Conservation (phyloP, 1,140 invertebrate genomes). For the Pogonomyrmex californicus region DNA sequence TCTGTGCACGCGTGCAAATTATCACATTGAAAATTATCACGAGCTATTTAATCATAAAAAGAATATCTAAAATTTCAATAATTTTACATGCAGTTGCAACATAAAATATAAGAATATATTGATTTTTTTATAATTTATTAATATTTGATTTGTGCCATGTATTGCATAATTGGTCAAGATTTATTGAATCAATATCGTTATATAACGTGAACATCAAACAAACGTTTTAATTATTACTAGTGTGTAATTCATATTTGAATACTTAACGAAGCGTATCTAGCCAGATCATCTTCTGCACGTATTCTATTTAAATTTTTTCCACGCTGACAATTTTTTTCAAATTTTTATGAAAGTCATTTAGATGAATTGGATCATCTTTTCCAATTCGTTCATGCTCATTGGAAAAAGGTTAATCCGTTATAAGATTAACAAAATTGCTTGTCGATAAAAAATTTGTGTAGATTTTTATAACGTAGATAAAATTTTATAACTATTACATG, state of each 20-base stretch:
- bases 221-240: background rate
- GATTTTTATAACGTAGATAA: slow-evolving; percentile 21
- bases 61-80: slow-evolving; percentile 9
- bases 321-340: slow-evolving; percentile 3
- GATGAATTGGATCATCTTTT: slow-evolving; percentile 36
- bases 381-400: background rate
- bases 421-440: slow-evolving; percentile 38
- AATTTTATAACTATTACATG: slow-evolving; percentile 6
- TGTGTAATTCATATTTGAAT: background rate
- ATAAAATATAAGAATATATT: background rate
- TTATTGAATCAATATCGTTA: background rate
- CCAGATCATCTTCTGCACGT: background rate
- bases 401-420: slow-evolving; percentile 39
- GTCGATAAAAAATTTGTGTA: slow-evolving; percentile 17
- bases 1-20: slow-evolving; percentile 13
- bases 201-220: background rate
- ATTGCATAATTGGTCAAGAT: background rate
- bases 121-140: slow-evolving; percentile 2
- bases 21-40: background rate
- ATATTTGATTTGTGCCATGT: background rate
- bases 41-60: background rate
- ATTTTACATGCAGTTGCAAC: background rate
- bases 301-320: slow-evolving; percentile 24
- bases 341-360: slow-evolving; percentile 18
- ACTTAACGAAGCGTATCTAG: background rate